phyloP scores from a whole-genome alignment of 2,113 vertebrate species.

The Xenopus laevis region DNA sequence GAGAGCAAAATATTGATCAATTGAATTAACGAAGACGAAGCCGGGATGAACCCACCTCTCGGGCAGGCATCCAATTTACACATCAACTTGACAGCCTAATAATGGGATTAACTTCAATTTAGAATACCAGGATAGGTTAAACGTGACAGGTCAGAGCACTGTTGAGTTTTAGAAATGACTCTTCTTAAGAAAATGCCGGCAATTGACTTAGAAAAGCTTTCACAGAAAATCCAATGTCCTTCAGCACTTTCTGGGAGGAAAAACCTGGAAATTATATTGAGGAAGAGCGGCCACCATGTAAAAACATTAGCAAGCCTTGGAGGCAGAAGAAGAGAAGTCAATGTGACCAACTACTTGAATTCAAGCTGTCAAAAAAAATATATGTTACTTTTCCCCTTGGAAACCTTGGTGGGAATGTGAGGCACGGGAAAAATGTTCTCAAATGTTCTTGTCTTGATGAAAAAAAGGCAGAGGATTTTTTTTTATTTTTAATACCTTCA shows the following conservation, averaged over 20 bases:
- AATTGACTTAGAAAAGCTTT: conserved; percentile 1
- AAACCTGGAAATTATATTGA: background rate
- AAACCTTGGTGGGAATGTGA: too few relatives aligned
- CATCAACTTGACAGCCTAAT: conserved; percentile 24
- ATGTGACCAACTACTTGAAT: too few relatives aligned
- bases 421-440: too few relatives aligned
- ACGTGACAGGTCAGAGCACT: conserved; percentile 7
- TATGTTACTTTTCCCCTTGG: too few relatives aligned
- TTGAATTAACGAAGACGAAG: too few relatives aligned
- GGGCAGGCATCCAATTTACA: conserved; percentile 21
- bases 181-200: background rate
- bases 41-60: background rate
- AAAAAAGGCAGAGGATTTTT: too few relatives aligned
- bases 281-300: background rate
- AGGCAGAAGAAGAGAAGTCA: too few relatives aligned
- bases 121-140: conserved; percentile 9
- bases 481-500: too few relatives aligned
- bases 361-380: too few relatives aligned
- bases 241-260: background rate
- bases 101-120: conserved; percentile 30
- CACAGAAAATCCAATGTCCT: background rate
- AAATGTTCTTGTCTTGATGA: too few relatives aligned
- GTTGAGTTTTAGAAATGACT: conserved; percentile 3
- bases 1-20: too few relatives aligned
- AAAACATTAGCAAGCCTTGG: too few relatives aligned